Evolutionary conservation across 2,797 vertebrate species (phyloP), one percentile per base, ranked within the genome.

Genomic region (Furcifer pardalis): DNA sequence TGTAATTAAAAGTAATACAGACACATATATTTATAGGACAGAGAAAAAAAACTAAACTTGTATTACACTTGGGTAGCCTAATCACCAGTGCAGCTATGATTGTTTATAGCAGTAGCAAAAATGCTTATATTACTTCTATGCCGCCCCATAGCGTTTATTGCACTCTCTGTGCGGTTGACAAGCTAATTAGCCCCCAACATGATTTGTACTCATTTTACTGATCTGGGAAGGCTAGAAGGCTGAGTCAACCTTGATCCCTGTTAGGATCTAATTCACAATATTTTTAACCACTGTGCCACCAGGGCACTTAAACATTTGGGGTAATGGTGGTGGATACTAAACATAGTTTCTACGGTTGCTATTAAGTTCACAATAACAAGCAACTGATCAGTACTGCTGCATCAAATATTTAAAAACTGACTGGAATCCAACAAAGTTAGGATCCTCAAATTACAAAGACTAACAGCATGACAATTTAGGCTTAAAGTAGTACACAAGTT

Each of bases 291-390:
- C n/a, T n/a, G n/a, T n/a, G n/a, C n/a, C n/a, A n/a, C n/a, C n/a
- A n/a, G n/a, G n/a, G n/a, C n/a, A n/a, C n/a, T n/a, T n/a, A n/a
- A n/a, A n/a, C n/a, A n/a, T n/a, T n/a, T n/a, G n/a, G n/a, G n/a
- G n/a, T n/a, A n/a, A n/a, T n/a, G n/a, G 52, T n/a, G n/a, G n/a
- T n/a, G 21, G 52, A 23, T 15, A 77, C 60, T 60, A 60, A 40
- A 59, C 23, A 77, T 37, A 40, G 0, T 73, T 83, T 73, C 37
- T 77, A 88, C 80, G 0, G 0, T 69, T 78, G n/a, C n/a, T 60
- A 71, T 44, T 77, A 0, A 69, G 86, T 74, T 78, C 77, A 73
- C 84, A 60, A 87, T 82, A 88, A 83, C 44, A 68, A 3, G 77
- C n/a, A 37, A 72, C n/a, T 78, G 35, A 84, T 40, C 79, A 75